phyloP scores from a whole-genome alignment of 2,888 invertebrate genomes.

The Syrphus vitripennis region DNA sequence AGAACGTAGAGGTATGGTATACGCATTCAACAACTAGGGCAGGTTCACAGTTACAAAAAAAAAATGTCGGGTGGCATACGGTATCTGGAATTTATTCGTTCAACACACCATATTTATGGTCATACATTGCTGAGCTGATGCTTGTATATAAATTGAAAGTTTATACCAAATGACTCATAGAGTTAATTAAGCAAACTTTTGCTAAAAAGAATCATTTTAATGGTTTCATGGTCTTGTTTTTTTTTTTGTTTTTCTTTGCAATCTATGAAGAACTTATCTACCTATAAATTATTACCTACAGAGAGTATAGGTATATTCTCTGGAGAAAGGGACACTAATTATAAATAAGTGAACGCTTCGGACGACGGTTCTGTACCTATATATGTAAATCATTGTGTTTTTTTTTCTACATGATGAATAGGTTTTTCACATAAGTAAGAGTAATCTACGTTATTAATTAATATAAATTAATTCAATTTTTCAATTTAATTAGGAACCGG shows the following conservation, averaged over 20 bases:
- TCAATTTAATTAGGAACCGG: neutral
- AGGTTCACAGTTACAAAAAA: neutral
- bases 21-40: conserved; percentile 11
- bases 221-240: conserved; percentile 5
- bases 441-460: conserved; percentile 2
- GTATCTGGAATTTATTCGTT: neutral
- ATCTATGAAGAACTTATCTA: no score
- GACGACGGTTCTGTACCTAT: neutral
- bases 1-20: neutral
- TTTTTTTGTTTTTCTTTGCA: neutral
- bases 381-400: neutral
- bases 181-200: conserved; percentile 29
- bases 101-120: neutral
- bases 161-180: conserved; percentile 15
- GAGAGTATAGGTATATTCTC: neutral
- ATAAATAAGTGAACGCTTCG: conserved; percentile 5
- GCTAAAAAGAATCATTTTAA: conserved; percentile 20
- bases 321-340: conserved; percentile 10
- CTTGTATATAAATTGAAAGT: conserved; percentile 21
- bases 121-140: neutral
- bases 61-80: neutral
- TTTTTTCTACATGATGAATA: neutral
- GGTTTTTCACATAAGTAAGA: neutral
- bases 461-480: neutral
- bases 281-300: neutral